Conservation (phyloP, 2,888 invertebrate species). For the Thereva unica region DNA sequence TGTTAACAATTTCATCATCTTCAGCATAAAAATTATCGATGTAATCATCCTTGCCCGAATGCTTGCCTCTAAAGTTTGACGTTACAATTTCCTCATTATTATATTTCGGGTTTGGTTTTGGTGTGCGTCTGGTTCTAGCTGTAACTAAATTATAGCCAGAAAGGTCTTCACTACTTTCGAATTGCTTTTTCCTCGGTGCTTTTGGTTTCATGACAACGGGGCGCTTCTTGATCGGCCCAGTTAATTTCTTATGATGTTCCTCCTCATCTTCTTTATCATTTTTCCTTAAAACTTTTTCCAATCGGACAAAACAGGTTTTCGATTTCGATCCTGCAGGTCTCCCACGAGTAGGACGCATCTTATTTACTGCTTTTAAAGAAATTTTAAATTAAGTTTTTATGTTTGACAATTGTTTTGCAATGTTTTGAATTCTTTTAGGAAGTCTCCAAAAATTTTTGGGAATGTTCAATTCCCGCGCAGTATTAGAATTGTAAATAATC, state of each 20-base stretch:
- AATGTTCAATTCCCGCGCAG: constrained; percentile 39
- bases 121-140: constrained; percentile 53
- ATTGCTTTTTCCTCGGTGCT: constrained; percentile 11
- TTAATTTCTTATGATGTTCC: constrained; percentile 40
- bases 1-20: constrained; percentile 45
- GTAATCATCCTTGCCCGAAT: too few relatives aligned
- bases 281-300: constrained; percentile 49
- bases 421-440: constrained; percentile 19
- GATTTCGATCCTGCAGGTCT: constrained; percentile 37
- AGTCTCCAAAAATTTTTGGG: constrained; percentile 32
- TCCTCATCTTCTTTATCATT: constrained; percentile 34
- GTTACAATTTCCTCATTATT: constrained; percentile 55
- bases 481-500: neutral
- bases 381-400: constrained; percentile 3
- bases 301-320: constrained; percentile 53
- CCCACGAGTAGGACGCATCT: constrained; percentile 37
- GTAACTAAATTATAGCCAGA: constrained; percentile 37
- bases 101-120: constrained; percentile 58
- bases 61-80: neutral
- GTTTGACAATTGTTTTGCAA: constrained; percentile 12
- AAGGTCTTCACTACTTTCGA: constrained; percentile 30
- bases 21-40: constrained; percentile 37
- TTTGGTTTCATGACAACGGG: constrained; percentile 35
- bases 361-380: constrained; percentile 1
- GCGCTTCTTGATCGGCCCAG: constrained; percentile 42